A percentile compares a stretch with the other conserved stretches of the same genome.
These are phyloP conservation scores for Drosophila mauritiana DNA, from an alignment of 1,140 invertebrate genomes.

Conservation along the genomic window DNA sequence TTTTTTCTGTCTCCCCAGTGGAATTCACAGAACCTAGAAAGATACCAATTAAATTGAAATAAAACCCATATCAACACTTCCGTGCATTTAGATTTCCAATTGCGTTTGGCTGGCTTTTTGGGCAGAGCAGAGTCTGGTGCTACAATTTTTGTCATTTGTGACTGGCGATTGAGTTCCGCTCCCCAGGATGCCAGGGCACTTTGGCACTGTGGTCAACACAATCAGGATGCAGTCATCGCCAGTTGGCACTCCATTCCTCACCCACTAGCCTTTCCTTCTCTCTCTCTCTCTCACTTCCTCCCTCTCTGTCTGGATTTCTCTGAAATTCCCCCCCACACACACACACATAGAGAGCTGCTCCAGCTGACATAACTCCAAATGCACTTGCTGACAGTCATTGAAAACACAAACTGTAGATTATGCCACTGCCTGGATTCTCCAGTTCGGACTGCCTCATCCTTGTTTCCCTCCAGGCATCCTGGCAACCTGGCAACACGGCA, in stretches of 20 bases:
- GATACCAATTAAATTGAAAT: constrained; percentile 21
- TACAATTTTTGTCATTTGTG: constrained; percentile 28
- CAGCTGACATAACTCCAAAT: constrained; percentile 45
- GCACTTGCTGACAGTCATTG: constrained; percentile 58
- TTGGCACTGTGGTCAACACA: constrained; percentile 57
- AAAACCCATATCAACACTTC: constrained; percentile 8
- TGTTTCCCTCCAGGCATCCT: neutral
- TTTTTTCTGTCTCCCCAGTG: too few species aligned
- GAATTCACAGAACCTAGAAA: neutral
- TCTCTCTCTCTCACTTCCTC: too few species aligned
- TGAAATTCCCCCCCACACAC: neutral
- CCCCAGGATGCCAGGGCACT: constrained; percentile 26
- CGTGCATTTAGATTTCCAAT: constrained; percentile 19
- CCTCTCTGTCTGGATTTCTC: neutral
- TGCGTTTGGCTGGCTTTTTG: constrained; percentile 3
- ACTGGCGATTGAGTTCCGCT: constrained; percentile 43
- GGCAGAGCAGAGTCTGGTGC: neutral
- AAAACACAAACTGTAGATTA: constrained; percentile 60
- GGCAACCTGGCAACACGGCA: constrained; percentile 1
- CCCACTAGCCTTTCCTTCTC: neutral
- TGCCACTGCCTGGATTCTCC: constrained; percentile 27
- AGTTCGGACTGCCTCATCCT: neutral
- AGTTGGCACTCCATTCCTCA: constrained; percentile 52
- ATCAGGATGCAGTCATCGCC: constrained; percentile 57
- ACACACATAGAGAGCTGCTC: neutral